Evolutionary conservation across 2,113 vertebrate species (phyloP), one percentile per base, ranked within the genome.

Genomic region (Nerophis lumbriciformis): DNA sequence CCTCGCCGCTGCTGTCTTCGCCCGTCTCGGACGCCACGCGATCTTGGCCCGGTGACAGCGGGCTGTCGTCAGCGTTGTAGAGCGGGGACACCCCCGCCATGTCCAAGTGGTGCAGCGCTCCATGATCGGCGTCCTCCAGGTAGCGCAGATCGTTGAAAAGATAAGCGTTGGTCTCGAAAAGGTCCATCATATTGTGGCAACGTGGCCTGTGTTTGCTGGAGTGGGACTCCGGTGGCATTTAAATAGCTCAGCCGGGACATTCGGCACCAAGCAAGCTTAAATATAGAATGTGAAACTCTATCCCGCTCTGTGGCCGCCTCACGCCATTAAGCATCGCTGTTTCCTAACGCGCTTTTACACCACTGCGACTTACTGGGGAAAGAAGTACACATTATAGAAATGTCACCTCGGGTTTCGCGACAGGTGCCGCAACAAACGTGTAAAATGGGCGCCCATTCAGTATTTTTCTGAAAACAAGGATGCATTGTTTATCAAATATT

Each of bases 271-370:
- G 91, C 89, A 79, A 88, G 92, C 91, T 94, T 98, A 92, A 94
- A 97, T 98, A 94, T 95, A 94, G 93, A 92, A 90, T 88, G 91
- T 97, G 97, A 97, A 98, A 98, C 92, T 87, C 91, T 93, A 99
- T 90, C 95, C 94, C 90, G 89, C 87, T 77, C 92, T 90, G 93
- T 73, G 93, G 93, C 94, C 94, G 94, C 91, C 89, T 88, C 87
- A 77, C 87, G 10, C 90, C 92, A 92, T 93, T 92, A 90, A 88
- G 85, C 90, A 90, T 87, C 83, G 88, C 81, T 59, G 78, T 66
- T 62, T 89, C 89, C 85, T 88, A 91, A 83, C 85, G 78, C 85
- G 78, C 52, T 67, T 89, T 82, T 78, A 75, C 68, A n/a, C 78
- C 77, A 75, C 45, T 55, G 64, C 53, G 79, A 88, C 85, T 80